Percentiles rank a stretch among this genome's conserved stretches.
These are phyloP conservation scores for Muntiacus muntjak DNA, from an alignment of 2,113 vertebrate genomes.

Conservation along the genomic window DNA sequence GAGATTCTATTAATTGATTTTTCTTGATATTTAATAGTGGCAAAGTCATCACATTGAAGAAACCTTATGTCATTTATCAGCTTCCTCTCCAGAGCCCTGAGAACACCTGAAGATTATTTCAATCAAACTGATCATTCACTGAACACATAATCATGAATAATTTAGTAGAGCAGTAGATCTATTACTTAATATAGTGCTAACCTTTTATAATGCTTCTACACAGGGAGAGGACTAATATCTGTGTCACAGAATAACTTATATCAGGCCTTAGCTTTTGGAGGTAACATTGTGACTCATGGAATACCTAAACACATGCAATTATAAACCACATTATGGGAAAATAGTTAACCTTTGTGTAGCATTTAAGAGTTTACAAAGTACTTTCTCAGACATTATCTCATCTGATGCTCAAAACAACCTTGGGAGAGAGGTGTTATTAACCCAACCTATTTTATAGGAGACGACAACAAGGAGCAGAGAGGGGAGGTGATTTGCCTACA, in stretches of 20 bases:
- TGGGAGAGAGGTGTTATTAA: not conserved
- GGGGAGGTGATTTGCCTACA: not conserved
- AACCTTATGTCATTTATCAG: conserved; percentile 20
- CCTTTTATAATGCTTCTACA: conserved; percentile 59
- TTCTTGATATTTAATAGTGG: conserved; percentile 41
- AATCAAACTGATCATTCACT: conserved; percentile 59
- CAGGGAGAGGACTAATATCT: conserved; percentile 50
- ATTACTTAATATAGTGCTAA: conserved; percentile 72
- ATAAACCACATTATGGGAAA: conserved; percentile 69
- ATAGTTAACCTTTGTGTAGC: conserved; percentile 71
- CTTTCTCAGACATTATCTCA: conserved; percentile 66
- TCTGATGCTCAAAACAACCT: conserved; percentile 35
- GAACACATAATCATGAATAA: conserved; percentile 60
- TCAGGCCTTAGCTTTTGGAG: conserved; percentile 39
- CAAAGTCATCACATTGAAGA: conserved; percentile 45
- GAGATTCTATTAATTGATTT: conserved; percentile 47
- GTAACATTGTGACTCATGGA: conserved; percentile 47
- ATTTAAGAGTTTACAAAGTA: conserved; percentile 63
- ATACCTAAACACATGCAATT: conserved; percentile 59
- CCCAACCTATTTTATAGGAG: not conserved
- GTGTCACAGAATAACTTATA: conserved; percentile 50
- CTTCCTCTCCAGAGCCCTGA: not conserved
- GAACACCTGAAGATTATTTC: conserved; percentile 58
- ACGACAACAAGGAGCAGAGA: not conserved
- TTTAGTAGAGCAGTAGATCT: conserved; percentile 55